Base-by-base conservation (phyloP, 2,888 invertebrate genomes). In the Oscheius sp. region DNA sequence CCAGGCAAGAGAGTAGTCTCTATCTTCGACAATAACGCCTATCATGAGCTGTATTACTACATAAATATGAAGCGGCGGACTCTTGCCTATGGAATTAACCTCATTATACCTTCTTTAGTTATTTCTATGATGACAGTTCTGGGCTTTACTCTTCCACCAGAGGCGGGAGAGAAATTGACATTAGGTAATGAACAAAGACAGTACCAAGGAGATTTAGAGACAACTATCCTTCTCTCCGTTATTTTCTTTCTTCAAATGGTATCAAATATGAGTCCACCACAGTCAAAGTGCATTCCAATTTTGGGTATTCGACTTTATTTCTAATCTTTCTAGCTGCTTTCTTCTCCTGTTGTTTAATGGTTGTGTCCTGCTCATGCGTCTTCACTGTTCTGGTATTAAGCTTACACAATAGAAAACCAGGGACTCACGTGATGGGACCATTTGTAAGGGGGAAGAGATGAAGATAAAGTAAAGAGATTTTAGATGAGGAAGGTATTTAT, bases 171-270 rank as follows among this genome's bases (percentile, higher is more conserved):
- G 65, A 79, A 79, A 67, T 66, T 79, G 8, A 75, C 77, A 8
- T 45, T 79, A 6, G 74, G 77, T 75, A 22, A 9, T 44, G 17
- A n/a, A 17, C 26, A 24, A 2, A n/a, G 9, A 33, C 26, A 45
- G 2, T 32, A 4, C 8, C 3, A 22, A 28, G n/a, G 14, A n/a
- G 2, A 44, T 28, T 17, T 59, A 75, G 79, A 79, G 50, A 77
- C 77, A 8, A 79, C 79, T 0, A 70, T 79, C n/a, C 71, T 79
- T 0, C 73, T 79, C 12, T 77, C 79, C 0, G 77, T 79, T 2
- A 76, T 79, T n/a, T 77, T 79, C 69, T 79, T 79, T 63, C 71
- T 79, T 8, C 77, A 77, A 71, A 79, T 79, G 75, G 77, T 79
- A 0, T 73, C 75, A n/a, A 74, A 71, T 36, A 73, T 73, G 51